These are phyloP conservation scores for Irena cyanogastra DNA, from an alignment of 2,113 vertebrate genomes.

Conservation along the genomic window DNA sequence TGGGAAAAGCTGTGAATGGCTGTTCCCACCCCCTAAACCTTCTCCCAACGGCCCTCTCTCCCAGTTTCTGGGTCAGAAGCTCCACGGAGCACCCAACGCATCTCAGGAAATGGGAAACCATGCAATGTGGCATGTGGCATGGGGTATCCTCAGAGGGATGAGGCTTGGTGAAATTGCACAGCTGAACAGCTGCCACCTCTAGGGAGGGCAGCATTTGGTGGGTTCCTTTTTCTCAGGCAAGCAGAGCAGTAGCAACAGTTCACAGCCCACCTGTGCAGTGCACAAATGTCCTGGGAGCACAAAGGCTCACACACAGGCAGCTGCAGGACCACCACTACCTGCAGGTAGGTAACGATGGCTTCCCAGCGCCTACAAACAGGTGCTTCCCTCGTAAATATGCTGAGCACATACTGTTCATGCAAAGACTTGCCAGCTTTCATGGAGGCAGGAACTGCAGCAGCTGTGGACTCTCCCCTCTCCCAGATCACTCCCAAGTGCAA, in stretches of 20 bases:
- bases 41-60: not conserved
- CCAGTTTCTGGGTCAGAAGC: not conserved
- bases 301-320: not conserved
- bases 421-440: not conserved
- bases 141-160: not conserved
- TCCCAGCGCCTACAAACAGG: not conserved
- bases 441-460: not conserved
- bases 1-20: not conserved
- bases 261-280: not conserved
- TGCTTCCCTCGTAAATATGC: not conserved
- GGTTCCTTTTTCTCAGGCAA: not conserved
- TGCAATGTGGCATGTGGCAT: not conserved
- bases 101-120: not conserved
- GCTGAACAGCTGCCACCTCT: not conserved
- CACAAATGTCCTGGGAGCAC: not conserved
- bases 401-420: not conserved
- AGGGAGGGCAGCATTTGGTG: not conserved
- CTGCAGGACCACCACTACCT: not conserved
- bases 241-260: not conserved
- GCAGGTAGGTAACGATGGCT: rapidly evolving
- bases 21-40: not conserved
- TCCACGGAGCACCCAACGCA: not conserved
- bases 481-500: not conserved
- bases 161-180: not conserved
- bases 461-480: not conserved